These are phyloP conservation scores for Bombus ignitus DNA, from an alignment of 1,140 invertebrate genomes.

Conservation along the genomic window DNA sequence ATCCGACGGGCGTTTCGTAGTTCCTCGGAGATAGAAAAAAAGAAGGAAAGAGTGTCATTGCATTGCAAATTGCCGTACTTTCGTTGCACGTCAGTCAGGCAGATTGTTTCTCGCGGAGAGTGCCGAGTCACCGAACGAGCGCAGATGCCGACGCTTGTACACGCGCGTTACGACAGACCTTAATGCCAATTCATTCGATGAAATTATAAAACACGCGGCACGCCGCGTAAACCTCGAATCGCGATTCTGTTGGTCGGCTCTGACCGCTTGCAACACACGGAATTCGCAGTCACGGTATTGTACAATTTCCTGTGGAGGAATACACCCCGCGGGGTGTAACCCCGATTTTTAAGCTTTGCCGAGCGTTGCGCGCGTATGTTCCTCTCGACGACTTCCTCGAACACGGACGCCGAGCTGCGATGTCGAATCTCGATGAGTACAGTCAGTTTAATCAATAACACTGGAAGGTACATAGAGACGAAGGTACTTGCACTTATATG, in stretches of 20 bases:
- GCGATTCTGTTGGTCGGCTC: background rate
- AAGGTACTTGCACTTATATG: background rate
- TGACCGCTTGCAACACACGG: slow-evolving; percentile 41
- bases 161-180: slow-evolving; percentile 40
- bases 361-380: background rate
- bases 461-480: too few species aligned
- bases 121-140: slow-evolving; percentile 49
- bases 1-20: background rate
- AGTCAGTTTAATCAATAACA: background rate
- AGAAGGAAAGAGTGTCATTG: background rate
- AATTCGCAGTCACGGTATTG: slow-evolving; percentile 49
- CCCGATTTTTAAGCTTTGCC: slow-evolving; percentile 5
- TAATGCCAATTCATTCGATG: slow-evolving; percentile 66
- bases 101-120: slow-evolving; percentile 53
- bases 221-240: slow-evolving; percentile 34
- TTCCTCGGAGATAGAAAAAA: background rate
- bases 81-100: slow-evolving; percentile 14
- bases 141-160: slow-evolving; percentile 31
- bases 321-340: slow-evolving; percentile 18
- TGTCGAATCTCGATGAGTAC: slow-evolving; percentile 18
- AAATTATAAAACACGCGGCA: slow-evolving; percentile 60
- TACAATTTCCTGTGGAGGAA: slow-evolving; percentile 41
- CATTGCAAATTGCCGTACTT: slow-evolving; percentile 22
- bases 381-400: slow-evolving; percentile 29
- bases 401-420: slow-evolving; percentile 6